These are phyloP conservation scores for Cotesia congregata DNA, from an alignment of 2,888 invertebrate species.

Conservation along the genomic window DNA sequence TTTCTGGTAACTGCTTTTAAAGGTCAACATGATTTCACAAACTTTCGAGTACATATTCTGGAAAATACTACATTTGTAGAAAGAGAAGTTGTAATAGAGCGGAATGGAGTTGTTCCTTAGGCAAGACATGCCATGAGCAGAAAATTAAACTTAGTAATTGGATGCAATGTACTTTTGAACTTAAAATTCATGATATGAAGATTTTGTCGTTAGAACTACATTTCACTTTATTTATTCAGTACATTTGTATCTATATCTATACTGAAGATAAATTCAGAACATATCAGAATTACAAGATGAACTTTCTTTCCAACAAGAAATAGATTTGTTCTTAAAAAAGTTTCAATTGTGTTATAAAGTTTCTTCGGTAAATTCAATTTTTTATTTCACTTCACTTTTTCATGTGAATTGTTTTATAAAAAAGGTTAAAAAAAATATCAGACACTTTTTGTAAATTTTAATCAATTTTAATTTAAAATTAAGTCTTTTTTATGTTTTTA, in stretches of 20 bases:
- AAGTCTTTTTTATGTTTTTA: too few species aligned
- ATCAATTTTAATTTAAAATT: too few species aligned
- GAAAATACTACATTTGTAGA: neutral
- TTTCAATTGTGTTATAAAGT: too few species aligned
- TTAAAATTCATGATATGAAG: constrained; percentile 29
- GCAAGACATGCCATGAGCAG: constrained; percentile 38
- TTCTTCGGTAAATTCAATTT: too few species aligned
- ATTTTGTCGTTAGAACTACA: neutral
- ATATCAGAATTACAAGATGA: too few species aligned
- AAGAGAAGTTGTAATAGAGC: neutral
- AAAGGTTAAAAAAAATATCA: too few species aligned
- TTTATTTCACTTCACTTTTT: too few species aligned
- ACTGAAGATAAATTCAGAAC: too few species aligned
- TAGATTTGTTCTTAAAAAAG: too few species aligned
- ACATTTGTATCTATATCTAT: neutral
- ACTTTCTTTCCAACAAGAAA: too few species aligned
- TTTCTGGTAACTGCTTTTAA: neutral
- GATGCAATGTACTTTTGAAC: constrained; percentile 50
- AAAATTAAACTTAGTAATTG: constrained; percentile 60
- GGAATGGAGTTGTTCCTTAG: neutral
- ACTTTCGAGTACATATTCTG: neutral
- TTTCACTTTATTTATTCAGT: constrained; percentile 1
- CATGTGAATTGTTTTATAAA: too few species aligned
- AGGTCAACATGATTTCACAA: neutral
- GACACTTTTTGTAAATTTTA: too few species aligned